Evolutionary conservation across 1,140 invertebrate species (phyloP).

Genomic region (Macrosteles quadrilineatus): DNA sequence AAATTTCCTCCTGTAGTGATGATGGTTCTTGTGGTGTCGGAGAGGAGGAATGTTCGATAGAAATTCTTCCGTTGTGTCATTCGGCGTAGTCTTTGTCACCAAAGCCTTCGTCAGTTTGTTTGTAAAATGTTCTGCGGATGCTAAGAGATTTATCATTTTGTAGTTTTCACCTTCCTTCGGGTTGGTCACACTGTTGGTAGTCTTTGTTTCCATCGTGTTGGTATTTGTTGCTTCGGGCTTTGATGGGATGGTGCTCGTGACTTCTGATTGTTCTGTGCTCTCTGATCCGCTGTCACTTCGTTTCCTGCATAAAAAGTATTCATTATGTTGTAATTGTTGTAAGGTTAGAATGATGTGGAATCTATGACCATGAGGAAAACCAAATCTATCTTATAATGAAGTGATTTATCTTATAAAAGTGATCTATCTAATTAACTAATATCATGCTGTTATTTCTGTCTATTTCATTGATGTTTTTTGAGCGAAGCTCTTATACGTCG

Average conservation of each 20-base stretch:
- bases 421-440: too few species aligned
- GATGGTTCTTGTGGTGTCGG: background rate
- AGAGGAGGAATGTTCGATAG: background rate
- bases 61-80: background rate
- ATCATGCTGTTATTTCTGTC: too few species aligned
- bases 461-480: too few species aligned
- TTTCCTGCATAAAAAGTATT: background rate
- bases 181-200: background rate
- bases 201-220: background rate
- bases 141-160: background rate
- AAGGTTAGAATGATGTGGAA: too few species aligned
- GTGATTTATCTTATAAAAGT: too few species aligned
- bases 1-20: background rate
- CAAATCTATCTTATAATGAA: too few species aligned
- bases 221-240: too few species aligned
- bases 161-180: background rate
- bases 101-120: background rate
- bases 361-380: too few species aligned
- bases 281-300: background rate
- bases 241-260: background rate
- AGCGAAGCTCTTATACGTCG: too few species aligned
- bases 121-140: background rate
- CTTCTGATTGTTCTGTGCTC: background rate
- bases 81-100: background rate
- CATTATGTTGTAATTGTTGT: too few species aligned